phyloP scores from a whole-genome alignment of 2,113 vertebrate genomes.

The Pipra filicauda region DNA sequence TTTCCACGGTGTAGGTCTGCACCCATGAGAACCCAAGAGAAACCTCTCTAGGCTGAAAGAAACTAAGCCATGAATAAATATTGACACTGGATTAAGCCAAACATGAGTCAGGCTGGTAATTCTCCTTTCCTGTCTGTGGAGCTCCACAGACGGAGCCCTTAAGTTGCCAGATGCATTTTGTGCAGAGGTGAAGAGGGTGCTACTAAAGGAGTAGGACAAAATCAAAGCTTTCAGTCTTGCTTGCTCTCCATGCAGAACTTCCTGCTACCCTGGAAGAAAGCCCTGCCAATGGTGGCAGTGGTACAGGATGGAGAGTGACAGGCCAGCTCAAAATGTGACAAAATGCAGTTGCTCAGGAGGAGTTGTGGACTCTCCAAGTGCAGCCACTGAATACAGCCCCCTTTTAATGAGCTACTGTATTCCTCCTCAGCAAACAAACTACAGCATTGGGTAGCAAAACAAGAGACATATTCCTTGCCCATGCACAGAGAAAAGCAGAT shows the following conservation, averaged over 20 bases:
- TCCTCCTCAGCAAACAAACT: not conserved
- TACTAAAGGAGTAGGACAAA: not conserved
- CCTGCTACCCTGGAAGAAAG: not conserved
- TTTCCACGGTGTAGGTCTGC: not conserved
- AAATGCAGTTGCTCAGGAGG: not conserved
- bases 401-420: not conserved
- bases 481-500: not conserved
- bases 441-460: not conserved
- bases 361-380: not conserved
- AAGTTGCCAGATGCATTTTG: not conserved
- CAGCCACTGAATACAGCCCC: not conserved
- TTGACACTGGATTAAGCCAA: not conserved
- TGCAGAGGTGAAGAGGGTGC: not conserved
- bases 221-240: not conserved
- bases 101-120: not conserved
- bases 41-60: not conserved
- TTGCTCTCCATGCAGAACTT: not conserved
- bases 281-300: not conserved
- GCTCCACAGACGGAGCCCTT: fast-evolving
- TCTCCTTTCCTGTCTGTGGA: not conserved
- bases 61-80: not conserved
- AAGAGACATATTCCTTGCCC: not conserved
- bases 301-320: not conserved
- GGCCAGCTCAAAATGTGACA: not conserved
- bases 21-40: not conserved